These are phyloP conservation scores for Calonectris borealis DNA, from an alignment of 2,113 vertebrate genomes.

Conservation along the genomic window DNA sequence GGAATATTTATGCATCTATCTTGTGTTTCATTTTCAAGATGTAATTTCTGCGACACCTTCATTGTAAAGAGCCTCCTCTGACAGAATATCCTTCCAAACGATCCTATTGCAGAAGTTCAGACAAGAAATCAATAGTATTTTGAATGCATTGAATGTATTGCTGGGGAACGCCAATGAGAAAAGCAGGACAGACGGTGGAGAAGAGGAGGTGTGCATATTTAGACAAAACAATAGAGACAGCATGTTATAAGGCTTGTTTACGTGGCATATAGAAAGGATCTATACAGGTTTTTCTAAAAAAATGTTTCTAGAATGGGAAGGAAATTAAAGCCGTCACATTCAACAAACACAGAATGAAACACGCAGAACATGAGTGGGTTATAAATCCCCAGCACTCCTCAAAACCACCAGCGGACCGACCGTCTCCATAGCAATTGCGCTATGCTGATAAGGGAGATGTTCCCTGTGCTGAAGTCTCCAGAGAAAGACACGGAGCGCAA, in stretches of 20 bases:
- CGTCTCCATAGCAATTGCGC: constrained; percentile 73
- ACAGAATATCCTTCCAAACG: not conserved
- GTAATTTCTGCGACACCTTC: not conserved
- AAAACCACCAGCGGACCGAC: not conserved
- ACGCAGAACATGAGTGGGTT: constrained; percentile 16
- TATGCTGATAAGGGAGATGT: constrained; percentile 35
- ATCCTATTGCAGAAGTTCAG: constrained; percentile 48
- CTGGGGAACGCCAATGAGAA: constrained; percentile 6
- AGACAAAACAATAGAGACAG: not conserved
- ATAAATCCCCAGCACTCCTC: constrained; percentile 40
- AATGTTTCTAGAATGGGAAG: not conserved
- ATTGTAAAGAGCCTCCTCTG: not conserved
- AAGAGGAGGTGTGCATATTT: not conserved
- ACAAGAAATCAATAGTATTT: constrained; percentile 44
- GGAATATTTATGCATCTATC: not conserved
- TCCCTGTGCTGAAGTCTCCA: constrained; percentile 47
- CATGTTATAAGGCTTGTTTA: not conserved
- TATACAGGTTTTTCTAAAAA: not conserved
- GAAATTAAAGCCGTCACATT: constrained; percentile 26
- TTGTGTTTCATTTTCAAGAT: not conserved
- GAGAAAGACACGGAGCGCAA: not conserved
- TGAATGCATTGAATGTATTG: not conserved
- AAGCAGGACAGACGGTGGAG: not conserved
- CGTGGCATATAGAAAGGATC: not conserved
- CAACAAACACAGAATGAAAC: not conserved